Percentiles rank a stretch among this genome's conserved stretches.
phyloP scores from a whole-genome alignment of 2,113 vertebrate genomes.

The Megaceryle torquata region DNA sequence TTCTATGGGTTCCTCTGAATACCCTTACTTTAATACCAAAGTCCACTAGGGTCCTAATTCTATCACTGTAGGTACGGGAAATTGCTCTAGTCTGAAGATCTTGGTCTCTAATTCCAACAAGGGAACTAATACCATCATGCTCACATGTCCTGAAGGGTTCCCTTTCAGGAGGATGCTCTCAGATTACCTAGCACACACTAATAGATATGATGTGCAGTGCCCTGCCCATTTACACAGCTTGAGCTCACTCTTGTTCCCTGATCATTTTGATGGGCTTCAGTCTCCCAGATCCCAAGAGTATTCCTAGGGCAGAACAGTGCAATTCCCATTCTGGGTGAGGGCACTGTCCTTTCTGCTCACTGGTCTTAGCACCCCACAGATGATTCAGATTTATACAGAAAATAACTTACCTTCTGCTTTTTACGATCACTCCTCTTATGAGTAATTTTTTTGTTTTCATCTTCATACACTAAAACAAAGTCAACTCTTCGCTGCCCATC shows the following conservation, averaged over 20 bases:
- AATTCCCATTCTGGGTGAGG: neutral
- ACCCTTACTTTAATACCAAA: neutral
- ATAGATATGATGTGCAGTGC: rapidly evolving
- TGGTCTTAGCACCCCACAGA: neutral
- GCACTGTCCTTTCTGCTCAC: neutral
- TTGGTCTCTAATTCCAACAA: neutral
- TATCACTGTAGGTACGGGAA: neutral
- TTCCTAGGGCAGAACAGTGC: neutral
- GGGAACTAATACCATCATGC: neutral
- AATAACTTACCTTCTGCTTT: conserved; percentile 76
- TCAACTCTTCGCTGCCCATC: conserved; percentile 88
- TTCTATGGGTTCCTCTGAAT: neutral
- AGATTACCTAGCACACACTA: neutral
- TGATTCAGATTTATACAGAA: neutral
- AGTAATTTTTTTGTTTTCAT: conserved; percentile 83
- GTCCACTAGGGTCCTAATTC: neutral
- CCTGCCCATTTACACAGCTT: neutral
- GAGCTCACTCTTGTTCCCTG: neutral
- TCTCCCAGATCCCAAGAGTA: neutral
- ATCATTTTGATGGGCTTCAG: neutral
- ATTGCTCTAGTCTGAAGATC: neutral
- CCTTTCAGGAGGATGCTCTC: neutral
- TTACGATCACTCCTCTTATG: conserved; percentile 76
- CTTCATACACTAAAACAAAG: conserved; percentile 91
- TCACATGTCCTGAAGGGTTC: neutral